Evolutionary conservation across 2,888 invertebrate species (phyloP).

Genomic region (Macaria notata): DNA sequence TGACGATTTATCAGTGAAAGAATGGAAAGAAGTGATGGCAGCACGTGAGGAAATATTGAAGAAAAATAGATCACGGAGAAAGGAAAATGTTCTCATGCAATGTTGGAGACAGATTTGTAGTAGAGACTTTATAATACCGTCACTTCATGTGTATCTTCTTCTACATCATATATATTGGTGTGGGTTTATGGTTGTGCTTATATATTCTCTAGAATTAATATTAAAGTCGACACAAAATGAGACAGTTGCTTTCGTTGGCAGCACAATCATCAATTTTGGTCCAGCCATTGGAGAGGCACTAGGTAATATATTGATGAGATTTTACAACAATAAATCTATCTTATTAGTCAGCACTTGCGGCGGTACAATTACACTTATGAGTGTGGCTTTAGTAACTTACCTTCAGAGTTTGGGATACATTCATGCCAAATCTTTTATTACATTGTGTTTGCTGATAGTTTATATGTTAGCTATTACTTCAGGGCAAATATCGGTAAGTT

Average conservation of each 20-base stretch:
- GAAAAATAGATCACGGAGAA: background rate
- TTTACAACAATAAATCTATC: conserved; percentile 5
- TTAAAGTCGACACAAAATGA: conserved; percentile 1
- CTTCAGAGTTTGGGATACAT: background rate
- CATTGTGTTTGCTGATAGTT: conserved; percentile 8
- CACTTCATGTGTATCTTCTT: conserved; percentile 1
- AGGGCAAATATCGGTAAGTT: conserved; percentile 1
- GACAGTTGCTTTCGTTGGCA: background rate
- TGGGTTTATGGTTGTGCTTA: conserved; percentile 1
- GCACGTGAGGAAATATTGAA: background rate
- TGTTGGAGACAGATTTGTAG: background rate
- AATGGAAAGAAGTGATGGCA: conserved; percentile 1
- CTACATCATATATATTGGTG: conserved; percentile 7
- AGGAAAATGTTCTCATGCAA: background rate
- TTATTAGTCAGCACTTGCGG: background rate
- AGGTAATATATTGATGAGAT: conserved; percentile 1
- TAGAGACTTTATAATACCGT: conserved; percentile 4
- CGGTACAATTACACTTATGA: background rate
- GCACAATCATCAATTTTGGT: background rate
- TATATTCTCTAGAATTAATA: conserved; percentile 10
- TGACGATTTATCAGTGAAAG: conserved; percentile 2
- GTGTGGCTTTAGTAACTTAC: conserved; percentile 1
- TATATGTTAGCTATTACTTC: background rate
- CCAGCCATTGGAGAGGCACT: background rate
- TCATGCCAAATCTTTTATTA: conserved; percentile 2